phyloP scores from a whole-genome alignment of 2,113 vertebrate genomes.

The Trichomycterus rosablanca region DNA sequence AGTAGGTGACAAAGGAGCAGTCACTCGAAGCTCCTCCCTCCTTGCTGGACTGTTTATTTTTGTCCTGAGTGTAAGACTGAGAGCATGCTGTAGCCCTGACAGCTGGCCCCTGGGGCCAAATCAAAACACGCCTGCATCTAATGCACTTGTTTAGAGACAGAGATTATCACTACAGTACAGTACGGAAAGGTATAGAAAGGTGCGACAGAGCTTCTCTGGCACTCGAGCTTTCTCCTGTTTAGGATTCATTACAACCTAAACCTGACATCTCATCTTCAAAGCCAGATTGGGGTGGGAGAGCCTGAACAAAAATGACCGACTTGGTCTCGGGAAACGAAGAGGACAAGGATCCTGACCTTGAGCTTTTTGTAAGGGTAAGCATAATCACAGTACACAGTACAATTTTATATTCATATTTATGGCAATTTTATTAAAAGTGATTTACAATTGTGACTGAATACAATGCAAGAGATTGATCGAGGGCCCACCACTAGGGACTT shows the following conservation, averaged over 20 bases:
- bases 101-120: conserved; percentile 41
- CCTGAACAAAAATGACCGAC: conserved; percentile 66
- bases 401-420: too few relatives aligned
- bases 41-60: conserved; percentile 41
- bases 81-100: conserved; percentile 29
- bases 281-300: background rate
- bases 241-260: background rate
- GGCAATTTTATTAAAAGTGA: too few relatives aligned
- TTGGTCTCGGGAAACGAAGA: conserved; percentile 69
- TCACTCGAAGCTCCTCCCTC: conserved; percentile 37
- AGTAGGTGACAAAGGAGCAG: conserved; percentile 40
- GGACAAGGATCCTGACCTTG: conserved; percentile 82
- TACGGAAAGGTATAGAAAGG: conserved; percentile 17
- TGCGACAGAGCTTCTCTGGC: too few relatives aligned
- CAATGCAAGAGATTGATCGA: too few relatives aligned
- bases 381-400: background rate
- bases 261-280: background rate
- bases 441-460: too few relatives aligned
- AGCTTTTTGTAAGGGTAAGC: conserved; percentile 87
- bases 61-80: conserved; percentile 36
- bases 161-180: conserved; percentile 13
- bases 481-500: too few relatives aligned
- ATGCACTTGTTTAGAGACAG: conserved; percentile 25
- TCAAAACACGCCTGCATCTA: conserved; percentile 39
- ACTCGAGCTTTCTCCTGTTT: background rate